phyloP scores from a whole-genome alignment of 2,113 vertebrate species.

The Jacana jacana region DNA sequence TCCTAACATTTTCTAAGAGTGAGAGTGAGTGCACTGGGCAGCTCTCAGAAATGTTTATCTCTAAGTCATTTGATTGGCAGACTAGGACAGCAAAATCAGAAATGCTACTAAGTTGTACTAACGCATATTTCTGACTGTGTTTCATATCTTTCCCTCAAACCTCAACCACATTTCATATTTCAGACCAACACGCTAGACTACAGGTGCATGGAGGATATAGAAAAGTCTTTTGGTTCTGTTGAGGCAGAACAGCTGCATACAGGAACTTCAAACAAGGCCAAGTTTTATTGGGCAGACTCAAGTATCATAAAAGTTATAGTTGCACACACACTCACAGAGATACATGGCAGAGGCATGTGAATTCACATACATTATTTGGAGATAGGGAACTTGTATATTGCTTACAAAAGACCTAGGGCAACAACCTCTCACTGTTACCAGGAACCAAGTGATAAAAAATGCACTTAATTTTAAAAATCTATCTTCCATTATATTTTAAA shows the following conservation, averaged over 20 bases:
- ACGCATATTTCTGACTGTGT: not conserved
- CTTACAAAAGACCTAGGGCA: not conserved
- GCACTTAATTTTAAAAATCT: not conserved
- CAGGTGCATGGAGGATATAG: constrained; percentile 26
- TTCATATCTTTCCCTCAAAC: constrained; percentile 1
- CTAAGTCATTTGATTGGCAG: not conserved
- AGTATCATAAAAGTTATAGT: not conserved
- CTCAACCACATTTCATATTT: not conserved
- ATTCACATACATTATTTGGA: not conserved
- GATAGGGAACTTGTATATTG: not conserved
- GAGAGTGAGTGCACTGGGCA: not conserved
- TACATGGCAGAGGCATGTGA: not conserved
- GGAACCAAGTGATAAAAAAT: not conserved
- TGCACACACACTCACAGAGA: not conserved
- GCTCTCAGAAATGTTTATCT: not conserved
- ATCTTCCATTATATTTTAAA: not conserved
- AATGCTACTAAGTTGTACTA: not conserved
- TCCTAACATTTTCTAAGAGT: not conserved
- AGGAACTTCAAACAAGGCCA: not conserved
- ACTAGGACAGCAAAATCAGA: not conserved
- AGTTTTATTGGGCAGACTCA: not conserved
- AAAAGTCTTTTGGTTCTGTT: constrained; percentile 21
- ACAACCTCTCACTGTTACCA: not conserved
- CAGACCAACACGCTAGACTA: not conserved
- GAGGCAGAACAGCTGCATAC: not conserved